phyloP scores from a whole-genome alignment of 2,888 invertebrate species.

The Plebejus melissa region DNA sequence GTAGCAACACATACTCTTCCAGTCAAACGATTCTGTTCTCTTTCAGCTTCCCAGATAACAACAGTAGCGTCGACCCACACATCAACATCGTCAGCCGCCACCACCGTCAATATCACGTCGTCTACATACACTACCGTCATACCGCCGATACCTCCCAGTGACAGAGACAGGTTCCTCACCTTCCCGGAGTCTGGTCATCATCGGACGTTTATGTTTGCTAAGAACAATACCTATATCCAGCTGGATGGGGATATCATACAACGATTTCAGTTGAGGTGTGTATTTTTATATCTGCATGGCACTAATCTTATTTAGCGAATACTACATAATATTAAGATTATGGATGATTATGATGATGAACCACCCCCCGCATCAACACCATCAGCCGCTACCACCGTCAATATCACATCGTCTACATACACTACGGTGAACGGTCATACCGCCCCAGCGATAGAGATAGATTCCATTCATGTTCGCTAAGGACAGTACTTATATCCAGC shows the following conservation, averaged over 20 bases:
- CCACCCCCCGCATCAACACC: conserved; percentile 42
- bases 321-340: too few species aligned
- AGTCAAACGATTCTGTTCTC: too few species aligned
- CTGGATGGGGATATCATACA: conserved; percentile 94
- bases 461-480: conserved; percentile 94
- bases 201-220: conserved; percentile 94
- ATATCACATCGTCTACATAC: conserved; percentile 64
- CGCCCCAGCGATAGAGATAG: conserved; percentile 86
- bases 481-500: conserved; percentile 93
- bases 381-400: conserved; percentile 62
- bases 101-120: conserved; percentile 71
- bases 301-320: too few species aligned
- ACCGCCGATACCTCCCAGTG: conserved; percentile 84
- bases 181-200: conserved; percentile 91
- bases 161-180: conserved; percentile 88
- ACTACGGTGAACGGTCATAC: conserved; percentile 58
- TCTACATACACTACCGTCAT: conserved; percentile 66
- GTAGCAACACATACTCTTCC: too few species aligned
- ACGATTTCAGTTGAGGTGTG: conserved; percentile 91
- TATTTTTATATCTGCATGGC: too few species aligned
- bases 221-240: conserved; percentile 94
- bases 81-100: conserved; percentile 46
- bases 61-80: conserved; percentile 48
- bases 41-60: conserved; percentile 62
- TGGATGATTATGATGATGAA: too few species aligned